Conservation (phyloP, 2,888 invertebrate species). For the Plebejus melissa region DNA sequence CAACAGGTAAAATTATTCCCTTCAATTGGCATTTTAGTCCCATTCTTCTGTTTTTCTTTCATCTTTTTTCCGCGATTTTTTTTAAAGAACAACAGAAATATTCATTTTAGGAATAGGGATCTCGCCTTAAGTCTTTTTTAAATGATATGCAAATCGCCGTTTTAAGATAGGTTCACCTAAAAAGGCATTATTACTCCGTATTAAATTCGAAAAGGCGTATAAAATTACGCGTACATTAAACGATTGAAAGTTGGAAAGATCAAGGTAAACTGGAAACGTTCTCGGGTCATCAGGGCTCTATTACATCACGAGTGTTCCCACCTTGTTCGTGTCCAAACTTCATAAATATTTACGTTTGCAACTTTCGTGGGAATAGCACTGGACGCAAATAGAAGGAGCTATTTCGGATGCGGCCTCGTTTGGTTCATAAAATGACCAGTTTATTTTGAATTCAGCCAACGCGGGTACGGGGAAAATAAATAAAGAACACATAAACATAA, state of each 20-base stretch:
- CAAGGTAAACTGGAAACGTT: conserved; percentile 36
- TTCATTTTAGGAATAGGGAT: not conserved
- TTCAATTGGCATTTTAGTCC: not conserved
- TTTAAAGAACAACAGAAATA: too few relatives aligned
- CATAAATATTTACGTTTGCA: conserved; percentile 26
- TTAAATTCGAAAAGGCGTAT: conserved; percentile 10
- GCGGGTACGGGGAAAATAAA: conserved; percentile 56
- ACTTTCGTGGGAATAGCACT: conserved; percentile 35
- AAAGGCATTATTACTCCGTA: not conserved
- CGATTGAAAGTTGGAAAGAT: conserved; percentile 38
- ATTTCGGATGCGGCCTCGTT: conserved; percentile 57
- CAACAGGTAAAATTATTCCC: conserved; percentile 68
- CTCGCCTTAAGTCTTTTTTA: not conserved
- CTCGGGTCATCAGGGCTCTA: conserved; percentile 34
- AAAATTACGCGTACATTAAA: conserved; percentile 29
- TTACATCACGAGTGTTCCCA: conserved; percentile 23
- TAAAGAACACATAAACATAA: conserved; percentile 38
- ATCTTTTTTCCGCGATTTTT: not conserved
- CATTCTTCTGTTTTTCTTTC: not conserved
- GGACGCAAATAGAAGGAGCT: conserved; percentile 38
- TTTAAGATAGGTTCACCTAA: not conserved
- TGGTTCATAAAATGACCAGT: conserved; percentile 60
- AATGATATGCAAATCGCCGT: not conserved
- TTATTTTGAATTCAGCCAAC: conserved; percentile 63
- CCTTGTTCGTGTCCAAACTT: conserved; percentile 19